Evolutionary conservation across 30 jellyfish, hydroid and myxozoan species (phyloP).

Genomic region (Clytia hemisphaerica): DNA sequence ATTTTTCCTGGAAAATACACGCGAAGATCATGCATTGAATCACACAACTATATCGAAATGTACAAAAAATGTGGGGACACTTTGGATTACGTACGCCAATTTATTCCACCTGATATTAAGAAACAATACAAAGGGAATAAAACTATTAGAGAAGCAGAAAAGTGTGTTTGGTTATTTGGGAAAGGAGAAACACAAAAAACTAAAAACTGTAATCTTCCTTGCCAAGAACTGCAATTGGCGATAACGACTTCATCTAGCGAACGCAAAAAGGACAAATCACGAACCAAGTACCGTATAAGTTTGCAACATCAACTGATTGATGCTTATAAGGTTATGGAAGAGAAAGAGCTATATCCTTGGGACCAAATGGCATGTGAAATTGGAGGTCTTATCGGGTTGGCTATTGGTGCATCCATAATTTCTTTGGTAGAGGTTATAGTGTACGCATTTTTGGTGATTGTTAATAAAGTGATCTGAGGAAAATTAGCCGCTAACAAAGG

Average conservation of each 20-base stretch:
- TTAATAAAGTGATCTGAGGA: too few relatives aligned
- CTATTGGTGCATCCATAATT: conserved; percentile 9
- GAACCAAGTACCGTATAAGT: neutral
- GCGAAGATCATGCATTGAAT: conserved; percentile 5
- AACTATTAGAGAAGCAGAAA: neutral
- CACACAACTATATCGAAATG: conserved; percentile 13
- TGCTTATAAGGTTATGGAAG: neutral
- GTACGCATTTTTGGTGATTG: too few relatives aligned
- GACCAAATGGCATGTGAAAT: conserved; percentile 20
- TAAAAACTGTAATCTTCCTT: conserved; percentile 24
- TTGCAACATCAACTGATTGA: conserved; percentile 8
- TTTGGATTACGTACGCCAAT: conserved; percentile 18
- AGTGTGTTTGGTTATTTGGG: neutral
- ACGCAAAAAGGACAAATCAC: neutral
- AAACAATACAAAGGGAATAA: conserved; percentile 8
- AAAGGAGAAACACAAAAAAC: neutral
- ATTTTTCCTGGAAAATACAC: conserved; percentile 32
- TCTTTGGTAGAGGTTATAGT: conserved; percentile 10
- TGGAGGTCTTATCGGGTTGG: conserved; percentile 15
- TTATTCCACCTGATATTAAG: conserved; percentile 15
- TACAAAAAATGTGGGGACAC: conserved; percentile 21
- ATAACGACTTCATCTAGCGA: neutral
- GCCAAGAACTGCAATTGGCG: conserved; percentile 2
- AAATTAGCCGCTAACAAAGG: too few relatives aligned
- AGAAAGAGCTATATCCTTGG: conserved; percentile 11